Percentiles rank a stretch among this genome's conserved stretches.
These are phyloP conservation scores for Pseudomyrmex dendroicus DNA, from an alignment of 1,140 invertebrate genomes.

Conservation along the genomic window DNA sequence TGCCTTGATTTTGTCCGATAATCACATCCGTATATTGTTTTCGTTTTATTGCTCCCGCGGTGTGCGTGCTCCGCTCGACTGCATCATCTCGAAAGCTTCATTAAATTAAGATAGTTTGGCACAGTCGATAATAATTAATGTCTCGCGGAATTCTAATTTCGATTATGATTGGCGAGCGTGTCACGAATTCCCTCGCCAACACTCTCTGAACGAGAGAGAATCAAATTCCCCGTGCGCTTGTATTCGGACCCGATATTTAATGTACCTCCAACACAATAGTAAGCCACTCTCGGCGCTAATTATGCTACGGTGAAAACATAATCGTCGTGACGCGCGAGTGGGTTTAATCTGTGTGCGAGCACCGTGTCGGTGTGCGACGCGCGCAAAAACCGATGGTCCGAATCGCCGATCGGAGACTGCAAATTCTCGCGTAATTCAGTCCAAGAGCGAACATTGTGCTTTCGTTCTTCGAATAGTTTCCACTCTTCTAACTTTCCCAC, in stretches of 20 bases:
- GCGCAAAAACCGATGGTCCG: slow-evolving; percentile 45
- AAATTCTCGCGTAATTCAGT: slow-evolving; percentile 67
- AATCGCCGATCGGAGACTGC: slow-evolving; percentile 27
- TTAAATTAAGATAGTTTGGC: slow-evolving; percentile 30
- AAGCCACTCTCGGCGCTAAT: slow-evolving; percentile 66
- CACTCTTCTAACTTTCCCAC: slow-evolving; percentile 45
- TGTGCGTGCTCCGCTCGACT: not conserved
- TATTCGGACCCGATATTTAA: slow-evolving; percentile 64
- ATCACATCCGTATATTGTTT: not conserved
- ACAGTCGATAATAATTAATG: slow-evolving; percentile 47
- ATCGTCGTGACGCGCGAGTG: slow-evolving; percentile 65
- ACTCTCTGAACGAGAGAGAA: slow-evolving; percentile 41
- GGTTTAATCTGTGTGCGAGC: slow-evolving; percentile 47
- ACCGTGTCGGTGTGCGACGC: slow-evolving; percentile 51
- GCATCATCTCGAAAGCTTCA: not conserved
- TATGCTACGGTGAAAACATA: slow-evolving; percentile 69
- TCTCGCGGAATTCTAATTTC: slow-evolving; percentile 23
- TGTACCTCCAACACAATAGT: slow-evolving; percentile 54
- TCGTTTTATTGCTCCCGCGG: not conserved
- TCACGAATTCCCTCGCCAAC: slow-evolving; percentile 42
- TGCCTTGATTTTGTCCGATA: not conserved
- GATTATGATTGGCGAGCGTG: slow-evolving; percentile 52
- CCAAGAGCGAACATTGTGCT: not conserved
- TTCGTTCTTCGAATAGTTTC: slow-evolving; percentile 54
- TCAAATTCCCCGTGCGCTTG: slow-evolving; percentile 49